phyloP scores from a whole-genome alignment of 2,888 invertebrate species.

The Diaperis boleti region DNA sequence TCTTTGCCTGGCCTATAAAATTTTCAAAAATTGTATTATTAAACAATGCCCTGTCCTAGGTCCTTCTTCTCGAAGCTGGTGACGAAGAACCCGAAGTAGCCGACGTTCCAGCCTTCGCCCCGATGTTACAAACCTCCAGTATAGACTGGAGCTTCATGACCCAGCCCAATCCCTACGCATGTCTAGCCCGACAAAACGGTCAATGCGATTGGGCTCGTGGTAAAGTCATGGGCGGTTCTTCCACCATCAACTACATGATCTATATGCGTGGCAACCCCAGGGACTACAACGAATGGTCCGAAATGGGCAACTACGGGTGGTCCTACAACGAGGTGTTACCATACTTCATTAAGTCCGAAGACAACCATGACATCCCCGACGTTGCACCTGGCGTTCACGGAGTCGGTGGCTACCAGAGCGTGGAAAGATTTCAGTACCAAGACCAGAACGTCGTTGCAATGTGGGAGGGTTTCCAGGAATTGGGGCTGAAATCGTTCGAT shows the following conservation, averaged over 20 bases:
- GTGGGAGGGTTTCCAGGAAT: slow-evolving; percentile 73
- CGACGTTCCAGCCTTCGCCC: slow-evolving; percentile 75
- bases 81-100: slow-evolving; percentile 76
- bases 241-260: slow-evolving; percentile 76
- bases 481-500: slow-evolving; percentile 73
- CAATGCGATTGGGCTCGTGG: slow-evolving; percentile 75
- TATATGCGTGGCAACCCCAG: slow-evolving; percentile 72
- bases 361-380: slow-evolving; percentile 70
- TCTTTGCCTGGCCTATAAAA: too few species aligned
- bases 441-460: slow-evolving; percentile 72
- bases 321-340: slow-evolving; percentile 74
- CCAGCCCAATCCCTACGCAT: slow-evolving; percentile 73
- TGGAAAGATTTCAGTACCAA: slow-evolving; percentile 74
- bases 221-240: slow-evolving; percentile 77
- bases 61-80: slow-evolving; percentile 76
- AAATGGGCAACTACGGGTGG: slow-evolving; percentile 74
- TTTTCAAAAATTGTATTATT: too few species aligned
- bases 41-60: too few species aligned
- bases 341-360: slow-evolving; percentile 78
- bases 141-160: slow-evolving; percentile 81
- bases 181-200: slow-evolving; percentile 70
- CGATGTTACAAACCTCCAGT: slow-evolving; percentile 71
- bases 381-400: slow-evolving; percentile 72
- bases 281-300: slow-evolving; percentile 77
- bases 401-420: slow-evolving; percentile 73